Percentiles rank a stretch among this genome's conserved stretches.
phyloP scores from a whole-genome alignment of 2,888 invertebrate species.

The Torymus texanus region DNA sequence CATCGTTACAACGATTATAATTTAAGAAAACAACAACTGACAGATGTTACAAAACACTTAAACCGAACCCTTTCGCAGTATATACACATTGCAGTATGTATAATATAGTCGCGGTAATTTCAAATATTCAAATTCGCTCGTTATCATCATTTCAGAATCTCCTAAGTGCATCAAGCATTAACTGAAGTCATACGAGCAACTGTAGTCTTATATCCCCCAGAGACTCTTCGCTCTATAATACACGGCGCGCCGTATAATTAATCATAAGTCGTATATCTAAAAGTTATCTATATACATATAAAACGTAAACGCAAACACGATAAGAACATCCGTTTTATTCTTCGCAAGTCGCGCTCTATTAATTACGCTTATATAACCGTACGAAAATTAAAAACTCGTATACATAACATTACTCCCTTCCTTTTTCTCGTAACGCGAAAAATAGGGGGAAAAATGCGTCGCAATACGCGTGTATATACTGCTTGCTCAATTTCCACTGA shows the following conservation, averaged over 20 bases:
- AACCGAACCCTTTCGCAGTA: constrained; percentile 38
- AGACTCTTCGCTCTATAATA: constrained; percentile 4
- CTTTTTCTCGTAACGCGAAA: neutral
- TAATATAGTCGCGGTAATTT: neutral
- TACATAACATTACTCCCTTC: neutral
- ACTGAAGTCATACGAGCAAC: neutral
- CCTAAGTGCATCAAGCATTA: constrained; percentile 32
- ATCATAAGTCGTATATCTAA: constrained; percentile 29
- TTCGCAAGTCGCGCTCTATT: no score
- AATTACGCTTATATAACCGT: no score
- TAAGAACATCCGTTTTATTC: constrained; percentile 14
- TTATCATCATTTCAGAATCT: constrained; percentile 40
- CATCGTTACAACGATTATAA: no score
- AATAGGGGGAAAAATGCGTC: no score
- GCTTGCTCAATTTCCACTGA: no score
- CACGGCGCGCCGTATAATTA: constrained; percentile 13
- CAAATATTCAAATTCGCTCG: constrained; percentile 47
- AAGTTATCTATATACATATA: neutral
- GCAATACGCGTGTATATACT: no score
- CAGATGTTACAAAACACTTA: constrained; percentile 40
- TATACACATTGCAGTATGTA: constrained; percentile 40
- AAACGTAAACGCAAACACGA: no score
- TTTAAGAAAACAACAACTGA: neutral
- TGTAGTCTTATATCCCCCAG: neutral
- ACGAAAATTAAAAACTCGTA: no score